Base-by-base conservation (phyloP, 1,140 invertebrate genomes). In the Leptonema lineaticorne region DNA sequence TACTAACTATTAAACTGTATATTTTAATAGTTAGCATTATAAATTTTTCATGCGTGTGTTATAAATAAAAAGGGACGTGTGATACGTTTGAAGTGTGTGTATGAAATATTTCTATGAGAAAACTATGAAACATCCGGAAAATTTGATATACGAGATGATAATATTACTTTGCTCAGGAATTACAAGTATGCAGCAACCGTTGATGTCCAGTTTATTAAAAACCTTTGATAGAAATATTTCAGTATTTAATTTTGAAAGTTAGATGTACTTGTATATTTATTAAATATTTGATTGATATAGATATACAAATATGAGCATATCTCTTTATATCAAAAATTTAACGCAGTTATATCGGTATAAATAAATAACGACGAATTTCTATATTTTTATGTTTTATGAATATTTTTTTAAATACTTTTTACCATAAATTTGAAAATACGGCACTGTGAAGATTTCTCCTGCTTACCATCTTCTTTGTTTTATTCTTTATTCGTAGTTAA, bases 161-260 rank as follows among this genome's bases (percentile, higher is more conserved):
- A 11, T 16, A 16, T 41, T 53, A 24, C 27, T 53, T 22, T 53
- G 22, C 2, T 53, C 22, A 3, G 50, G 50, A 1, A 53, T 53
- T 26, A 26, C 22, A 26, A 53, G 22, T 26, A 53, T 53, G 50
- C 9, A 24, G 24, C 18, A 53, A 53, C 50, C 50, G 24, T 26
- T 53, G 50, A 53, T n/a, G 50, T 20, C 27, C 50, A 53, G 50
- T 53, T 53, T 53, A 53, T 53, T 53, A 53, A 24, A 53, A 53
- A 53, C 50, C 50, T 53, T 53, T 53, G 50, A 53, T 53, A 24
- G 27, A 53, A 53, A 14, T 53, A 24, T 45, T 45, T 2, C 3
- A 2, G 37, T 33, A 33, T 33, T n/a, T 9, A 16, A 16, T 45
- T 45, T 16, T 3, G 14, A 45, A 45, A 45, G 11, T 45, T 45